A percentile compares a stretch with the other conserved stretches of the same genome.
Evolutionary conservation across 1,140 invertebrate species (phyloP).

Genomic region (Euura saliciscinereae): DNA sequence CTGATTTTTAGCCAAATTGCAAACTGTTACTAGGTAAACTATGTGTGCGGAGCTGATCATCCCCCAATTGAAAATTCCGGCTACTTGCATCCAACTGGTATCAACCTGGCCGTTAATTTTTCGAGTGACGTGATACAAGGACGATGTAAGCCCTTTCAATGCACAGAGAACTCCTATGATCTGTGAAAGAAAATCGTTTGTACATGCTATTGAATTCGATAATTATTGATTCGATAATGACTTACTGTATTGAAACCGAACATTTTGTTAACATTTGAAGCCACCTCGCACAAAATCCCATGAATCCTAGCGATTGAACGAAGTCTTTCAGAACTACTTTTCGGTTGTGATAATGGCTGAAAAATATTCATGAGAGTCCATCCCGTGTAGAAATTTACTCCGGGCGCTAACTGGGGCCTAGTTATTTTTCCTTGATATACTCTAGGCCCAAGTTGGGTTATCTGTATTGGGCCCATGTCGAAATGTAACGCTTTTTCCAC

Average conservation of each 20-base stretch:
- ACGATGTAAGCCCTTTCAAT: not conserved
- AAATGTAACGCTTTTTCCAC: too few relatives aligned
- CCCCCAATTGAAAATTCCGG: not conserved
- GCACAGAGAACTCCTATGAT: too few relatives aligned
- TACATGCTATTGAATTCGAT: too few relatives aligned
- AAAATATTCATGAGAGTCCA: too few relatives aligned
- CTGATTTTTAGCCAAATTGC: not conserved
- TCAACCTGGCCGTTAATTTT: not conserved
- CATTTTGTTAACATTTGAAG: not conserved
- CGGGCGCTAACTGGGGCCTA: too few relatives aligned
- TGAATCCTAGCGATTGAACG: not conserved
- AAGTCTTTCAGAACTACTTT: not conserved
- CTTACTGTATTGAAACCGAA: not conserved
- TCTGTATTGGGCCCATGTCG: too few relatives aligned
- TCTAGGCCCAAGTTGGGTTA: too few relatives aligned
- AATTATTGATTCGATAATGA: not conserved
- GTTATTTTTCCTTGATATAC: too few relatives aligned
- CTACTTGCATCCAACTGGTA: not conserved
- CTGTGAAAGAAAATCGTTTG: too few relatives aligned
- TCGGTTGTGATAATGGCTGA: too few relatives aligned
- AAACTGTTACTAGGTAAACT: not conserved
- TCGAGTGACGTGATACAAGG: not conserved
- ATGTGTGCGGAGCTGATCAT: not conserved
- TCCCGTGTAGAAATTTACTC: too few relatives aligned
- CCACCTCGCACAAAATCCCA: not conserved